Evolutionary conservation across 2,113 vertebrate genomes (phyloP), one percentile per base, ranked within the genome.

Genomic region (Centropristis striata): DNA sequence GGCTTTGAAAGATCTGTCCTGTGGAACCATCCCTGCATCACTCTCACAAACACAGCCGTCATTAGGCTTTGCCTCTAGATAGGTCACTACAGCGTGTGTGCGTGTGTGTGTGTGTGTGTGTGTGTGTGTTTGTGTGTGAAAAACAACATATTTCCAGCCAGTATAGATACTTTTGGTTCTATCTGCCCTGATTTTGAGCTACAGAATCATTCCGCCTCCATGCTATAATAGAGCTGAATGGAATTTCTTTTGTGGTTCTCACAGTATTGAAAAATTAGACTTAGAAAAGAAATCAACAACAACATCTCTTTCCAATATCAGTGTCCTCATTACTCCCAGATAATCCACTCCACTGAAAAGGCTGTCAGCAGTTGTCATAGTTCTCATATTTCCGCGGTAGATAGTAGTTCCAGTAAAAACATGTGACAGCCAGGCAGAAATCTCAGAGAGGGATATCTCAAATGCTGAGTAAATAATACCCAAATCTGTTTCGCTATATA

Each of bases 311-410:
- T 60, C 23, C 55, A 39, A 46, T 63, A 64, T 47, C 36, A 20
- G 61, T 64, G 82, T 73, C 63, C 46, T 71, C 71, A 61, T 72
- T 85, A 85, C 23, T 78, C 23, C 4, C 23, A 2, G 8, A 60
- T 78, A 73, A 73, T 64, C 47, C 55, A 55, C 8, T 64, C 47
- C 55, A 55, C 8, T 58, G 14, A 53, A 58, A 15, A 64, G 32
- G 59, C 71, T 76, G 65, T 67, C 73, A 61, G 67, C 46, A 67
- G 23, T 80, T 76, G 72, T 60, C 42, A 46, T 15, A 42, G 21
- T 53, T 23, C 61, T 36, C 4, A 15, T 46, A 25, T 55, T 64
- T 57, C 20, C 36, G 36, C 4, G 3, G 42, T 32, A 50, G 51
- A 58, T 50, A 41, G 11, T 59, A 12, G 44, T 27, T 69, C 37